Conservation (phyloP, 1,140 invertebrate genomes). For the Lordiphosa collinella region DNA sequence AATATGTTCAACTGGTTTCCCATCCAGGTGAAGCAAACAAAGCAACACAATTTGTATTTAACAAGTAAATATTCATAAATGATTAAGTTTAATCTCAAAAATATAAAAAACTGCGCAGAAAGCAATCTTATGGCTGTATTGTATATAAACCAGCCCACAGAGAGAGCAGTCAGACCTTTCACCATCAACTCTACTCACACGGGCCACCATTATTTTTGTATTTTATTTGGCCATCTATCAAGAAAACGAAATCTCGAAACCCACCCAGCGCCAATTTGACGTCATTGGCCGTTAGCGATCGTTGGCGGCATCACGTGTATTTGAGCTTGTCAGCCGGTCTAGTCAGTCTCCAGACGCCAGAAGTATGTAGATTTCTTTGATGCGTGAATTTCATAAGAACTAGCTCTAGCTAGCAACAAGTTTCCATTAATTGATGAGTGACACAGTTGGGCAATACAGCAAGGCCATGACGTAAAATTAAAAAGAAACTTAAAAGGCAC, state of each 20-base stretch:
- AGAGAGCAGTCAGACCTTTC: slow-evolving; percentile 28
- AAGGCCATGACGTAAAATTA: slow-evolving; percentile 49
- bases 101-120: slow-evolving; percentile 45
- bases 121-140: slow-evolving; percentile 1
- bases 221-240: slow-evolving; percentile 47
- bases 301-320: slow-evolving; percentile 7
- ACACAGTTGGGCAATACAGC: slow-evolving; percentile 25
- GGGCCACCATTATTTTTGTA: slow-evolving; percentile 30
- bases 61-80: slow-evolving; percentile 41
- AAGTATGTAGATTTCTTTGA: slow-evolving; percentile 38
- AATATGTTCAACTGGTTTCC: slow-evolving; percentile 11
- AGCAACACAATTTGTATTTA: slow-evolving; percentile 28
- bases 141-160: slow-evolving; percentile 5
- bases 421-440: slow-evolving; percentile 25
- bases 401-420: slow-evolving; percentile 48
- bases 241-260: slow-evolving; percentile 24
- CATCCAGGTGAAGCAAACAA: slow-evolving; percentile 39
- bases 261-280: slow-evolving; percentile 60
- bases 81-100: slow-evolving; percentile 39
- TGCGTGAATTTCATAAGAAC: slow-evolving; percentile 39
- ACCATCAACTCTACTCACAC: slow-evolving; percentile 40
- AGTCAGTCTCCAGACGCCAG: slow-evolving; percentile 27
- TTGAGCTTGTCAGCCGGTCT: slow-evolving; percentile 14
- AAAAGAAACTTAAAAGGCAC: neutral
- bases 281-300: slow-evolving; percentile 32